Percentiles rank a stretch among this genome's conserved stretches.
These are phyloP conservation scores for Forpus xanthops DNA, from an alignment of 2,797 vertebrate genomes.

Conservation along the genomic window DNA sequence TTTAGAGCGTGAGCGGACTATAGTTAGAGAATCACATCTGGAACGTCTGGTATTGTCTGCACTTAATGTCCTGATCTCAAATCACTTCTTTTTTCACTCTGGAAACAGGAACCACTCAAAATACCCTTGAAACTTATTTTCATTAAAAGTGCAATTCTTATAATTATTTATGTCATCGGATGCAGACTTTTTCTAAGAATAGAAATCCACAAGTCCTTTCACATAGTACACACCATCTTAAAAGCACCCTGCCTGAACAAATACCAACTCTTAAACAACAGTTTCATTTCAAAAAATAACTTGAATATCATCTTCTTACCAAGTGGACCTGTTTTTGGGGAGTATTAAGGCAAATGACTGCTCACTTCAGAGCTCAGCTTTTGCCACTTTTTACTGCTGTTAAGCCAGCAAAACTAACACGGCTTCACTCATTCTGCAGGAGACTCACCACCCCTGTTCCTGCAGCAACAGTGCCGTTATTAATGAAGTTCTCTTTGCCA, in stretches of 20 bases:
- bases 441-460: neutral
- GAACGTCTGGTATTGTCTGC: neutral
- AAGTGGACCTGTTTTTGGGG: neutral
- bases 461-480: neutral
- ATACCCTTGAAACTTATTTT: neutral
- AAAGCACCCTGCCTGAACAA: neutral
- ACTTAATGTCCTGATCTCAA: neutral
- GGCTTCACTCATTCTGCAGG: neutral
- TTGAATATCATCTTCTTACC: neutral
- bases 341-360: neutral
- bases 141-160: neutral
- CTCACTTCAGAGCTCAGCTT: neutral
- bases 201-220: neutral
- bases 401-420: neutral
- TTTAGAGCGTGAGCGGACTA: neutral
- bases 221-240: neutral
- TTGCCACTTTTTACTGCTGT: neutral
- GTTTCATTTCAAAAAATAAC: neutral
- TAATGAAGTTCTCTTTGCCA: neutral
- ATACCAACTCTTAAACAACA: neutral
- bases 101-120: conserved; percentile 30
- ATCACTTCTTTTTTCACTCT: neutral
- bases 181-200: neutral
- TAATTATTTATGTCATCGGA: neutral
- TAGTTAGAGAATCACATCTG: neutral